Evolutionary conservation across 1,140 invertebrate species (phyloP).

Genomic region (Drosophila guanche): DNA sequence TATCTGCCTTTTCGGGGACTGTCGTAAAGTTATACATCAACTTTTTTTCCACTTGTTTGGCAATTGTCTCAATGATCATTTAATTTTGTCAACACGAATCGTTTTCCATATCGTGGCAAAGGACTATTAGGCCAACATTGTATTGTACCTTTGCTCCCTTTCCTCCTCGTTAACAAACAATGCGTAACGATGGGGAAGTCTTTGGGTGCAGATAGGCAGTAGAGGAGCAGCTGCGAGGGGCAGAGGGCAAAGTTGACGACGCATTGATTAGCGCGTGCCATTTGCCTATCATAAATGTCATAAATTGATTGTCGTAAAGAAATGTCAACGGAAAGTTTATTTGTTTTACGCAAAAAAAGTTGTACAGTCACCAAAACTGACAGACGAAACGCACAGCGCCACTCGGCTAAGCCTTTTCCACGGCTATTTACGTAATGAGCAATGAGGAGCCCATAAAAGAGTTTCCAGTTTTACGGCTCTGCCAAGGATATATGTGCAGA

Average conservation of each 20-base stretch:
- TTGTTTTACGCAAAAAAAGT: conserved; percentile 48
- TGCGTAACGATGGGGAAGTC: conserved; percentile 69
- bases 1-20: conserved; percentile 28
- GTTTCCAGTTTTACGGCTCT: conserved; percentile 3
- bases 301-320: conserved; percentile 66
- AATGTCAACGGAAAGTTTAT: conserved; percentile 53
- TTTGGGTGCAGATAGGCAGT: conserved; percentile 5
- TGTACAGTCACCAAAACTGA: conserved; percentile 67
- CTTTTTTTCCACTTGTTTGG: conserved; percentile 57
- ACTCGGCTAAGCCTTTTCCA: conserved; percentile 7
- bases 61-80: conserved; percentile 73
- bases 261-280: conserved; percentile 76
- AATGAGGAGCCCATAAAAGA: conserved; percentile 42
- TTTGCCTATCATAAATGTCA: conserved; percentile 76
- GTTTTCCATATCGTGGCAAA: conserved; percentile 60
- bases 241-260: conserved; percentile 37
- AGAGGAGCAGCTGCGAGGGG: conserved; percentile 5
- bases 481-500: conserved; percentile 40
- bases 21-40: conserved; percentile 54
- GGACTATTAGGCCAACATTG: conserved; percentile 56
- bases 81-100: conserved; percentile 63
- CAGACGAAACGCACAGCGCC: conserved; percentile 23
- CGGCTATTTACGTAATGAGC: conserved; percentile 51
- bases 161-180: conserved; percentile 34
- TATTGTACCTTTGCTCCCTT: conserved; percentile 12